Base-by-base conservation (phyloP, 2,888 invertebrate genomes). In the Spodoptera picta region DNA sequence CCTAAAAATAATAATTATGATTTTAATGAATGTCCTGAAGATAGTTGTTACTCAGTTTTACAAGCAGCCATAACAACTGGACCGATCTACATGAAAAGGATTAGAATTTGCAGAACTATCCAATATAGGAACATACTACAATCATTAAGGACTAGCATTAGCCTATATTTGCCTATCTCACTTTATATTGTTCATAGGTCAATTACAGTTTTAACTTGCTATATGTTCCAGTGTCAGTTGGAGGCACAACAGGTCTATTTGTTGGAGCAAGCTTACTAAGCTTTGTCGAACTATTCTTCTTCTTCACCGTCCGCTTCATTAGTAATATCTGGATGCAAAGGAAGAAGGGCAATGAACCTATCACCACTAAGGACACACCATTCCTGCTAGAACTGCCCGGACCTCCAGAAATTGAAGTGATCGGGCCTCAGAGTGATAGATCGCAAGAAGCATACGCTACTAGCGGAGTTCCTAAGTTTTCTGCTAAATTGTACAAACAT, bases 221-320 rank as follows among this genome's bases (percentile, higher is more conserved):
- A 36, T 41, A 53, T 52, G 61, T 86, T 91, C 57, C 85, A 96
- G 96, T 96, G 14, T 96, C 96, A 0, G 93, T 96, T 69, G 96
- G 96, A 5, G 96, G 96, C 45, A 96, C 96, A 3, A 95, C 96
- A 0, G 96, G 96, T 0, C 90, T 96, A 0, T 96, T 96, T 81
- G 95, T 96, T 12, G 96, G 96, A 11, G 96, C 96, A 10, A 96
- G 96, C 81, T 80, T 96, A n/a, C 88, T 96, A 0, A 96, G 96
- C 80, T 96, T 96, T 77, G 95, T 96, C 2, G 96, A 96, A 82
- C 92, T 96, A 0, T 87, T 96, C 57, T 96, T 96, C 81, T 96
- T 95, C 79, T 95, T 96, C 75, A 95, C 95, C 0, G 77, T 96
- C 48, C 94, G 96, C 19, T 94, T 95, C 52, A 90, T 88, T 52